Evolutionary conservation across 2,797 vertebrate species (phyloP).

Genomic region (Serranus cabrilla): DNA sequence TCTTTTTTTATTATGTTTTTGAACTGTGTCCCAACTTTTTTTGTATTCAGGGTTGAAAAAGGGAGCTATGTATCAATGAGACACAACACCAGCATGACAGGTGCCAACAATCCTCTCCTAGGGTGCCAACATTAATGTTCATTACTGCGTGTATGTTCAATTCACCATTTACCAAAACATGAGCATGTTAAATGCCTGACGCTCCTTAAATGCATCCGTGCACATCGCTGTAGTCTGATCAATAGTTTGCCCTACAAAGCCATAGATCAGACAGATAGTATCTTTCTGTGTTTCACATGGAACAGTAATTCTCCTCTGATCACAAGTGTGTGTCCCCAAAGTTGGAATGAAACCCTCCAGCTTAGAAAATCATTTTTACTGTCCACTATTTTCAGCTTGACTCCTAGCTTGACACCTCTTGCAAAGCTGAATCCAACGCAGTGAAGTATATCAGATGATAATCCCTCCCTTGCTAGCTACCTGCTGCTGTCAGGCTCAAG

Average conservation of each 20-base stretch:
- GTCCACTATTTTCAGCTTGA: slow-evolving; percentile 53
- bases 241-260: slow-evolving; percentile 6
- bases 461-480: slow-evolving; percentile 61
- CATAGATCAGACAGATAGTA: not conserved
- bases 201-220: no score
- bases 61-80: no score
- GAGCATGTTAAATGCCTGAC: no score
- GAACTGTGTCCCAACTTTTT: no score
- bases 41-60: no score
- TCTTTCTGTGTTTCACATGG: slow-evolving; percentile 27
- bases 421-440: slow-evolving; percentile 66
- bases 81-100: no score
- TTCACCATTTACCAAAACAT: no score
- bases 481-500: slow-evolving; percentile 58
- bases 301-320: slow-evolving; percentile 42
- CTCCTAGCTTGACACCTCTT: slow-evolving; percentile 44
- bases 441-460: slow-evolving; percentile 68
- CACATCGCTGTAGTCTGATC: no score
- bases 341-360: slow-evolving; percentile 53
- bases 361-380: slow-evolving; percentile 61
- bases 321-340: slow-evolving; percentile 11
- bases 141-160: no score
- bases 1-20: no score
- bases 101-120: no score
- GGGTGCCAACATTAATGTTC: no score